Evolutionary conservation across 2,113 vertebrate species (phyloP), one percentile per base, ranked within the genome.

Genomic region (Sigmodon hispidus): DNA sequence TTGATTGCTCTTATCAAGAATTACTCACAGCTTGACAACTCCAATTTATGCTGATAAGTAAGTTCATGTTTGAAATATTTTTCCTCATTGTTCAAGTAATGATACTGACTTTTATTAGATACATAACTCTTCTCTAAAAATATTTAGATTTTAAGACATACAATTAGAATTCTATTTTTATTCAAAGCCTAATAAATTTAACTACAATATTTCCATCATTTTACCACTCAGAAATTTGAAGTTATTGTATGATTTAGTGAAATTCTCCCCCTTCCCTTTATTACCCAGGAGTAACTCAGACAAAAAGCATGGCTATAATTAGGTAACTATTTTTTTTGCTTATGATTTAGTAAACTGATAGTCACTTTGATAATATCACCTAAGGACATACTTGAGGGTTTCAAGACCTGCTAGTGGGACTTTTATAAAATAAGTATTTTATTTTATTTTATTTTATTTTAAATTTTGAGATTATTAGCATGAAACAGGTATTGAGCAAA

Each of bases 21-120:
- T 36, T 88, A 65, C 40, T 73, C 9, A 87, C 65, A 84, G 16
- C 86, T 67, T 91, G 80, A 88, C 87, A 93, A 63, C 84, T 94
- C 57, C n/a, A 87, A 75, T 61, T n/a, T n/a, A n/a, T n/a, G n/a
- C n/a, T n/a, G n/a, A 67, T 48, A 81, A 95, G 24, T 16, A 85
- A 95, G 81, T 94, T 90, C 36, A 72, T 55, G 61, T 88, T 96
- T 61, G 48, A 96, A 85, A 57, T 84, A 59, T 59, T 89, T n/a
- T 94, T 91, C n/a, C 90, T 92, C 94, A 87, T 96, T 95, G 50
- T 95, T 97, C 36, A 93, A 87, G 89, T 31, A 76, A 95, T 43
- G 2, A 24, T 50, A 29, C 40, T 87, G 65, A 21, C 50, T 29
- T 93, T 94, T 94, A 86, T 96, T 34, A 73, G 70, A 95, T 24